Conservation (phyloP, 2,797 vertebrate genomes). For the Morus bassanus region DNA sequence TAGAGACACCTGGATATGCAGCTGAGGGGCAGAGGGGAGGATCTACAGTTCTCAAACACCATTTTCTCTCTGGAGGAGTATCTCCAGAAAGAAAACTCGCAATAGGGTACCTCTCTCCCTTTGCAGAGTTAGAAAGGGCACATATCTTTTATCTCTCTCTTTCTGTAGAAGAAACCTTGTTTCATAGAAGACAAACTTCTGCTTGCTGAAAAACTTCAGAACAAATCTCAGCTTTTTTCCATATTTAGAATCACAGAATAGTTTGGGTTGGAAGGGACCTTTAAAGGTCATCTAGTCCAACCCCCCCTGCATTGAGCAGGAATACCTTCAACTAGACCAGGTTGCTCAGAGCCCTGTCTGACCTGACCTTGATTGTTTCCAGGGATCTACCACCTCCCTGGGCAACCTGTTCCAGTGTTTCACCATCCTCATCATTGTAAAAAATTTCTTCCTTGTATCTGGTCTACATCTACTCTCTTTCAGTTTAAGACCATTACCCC, state of each 20-base stretch:
- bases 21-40: not conserved
- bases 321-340: too few relatives aligned
- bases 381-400: too few relatives aligned
- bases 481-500: too few relatives aligned
- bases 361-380: too few relatives aligned
- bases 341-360: too few relatives aligned
- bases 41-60: not conserved
- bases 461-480: too few relatives aligned
- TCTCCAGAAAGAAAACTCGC: not conserved
- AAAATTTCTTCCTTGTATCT: too few relatives aligned
- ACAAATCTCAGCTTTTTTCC: not conserved
- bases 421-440: too few relatives aligned
- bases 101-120: not conserved
- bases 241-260: not conserved
- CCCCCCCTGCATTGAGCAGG: too few relatives aligned
- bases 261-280: not conserved
- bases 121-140: not conserved
- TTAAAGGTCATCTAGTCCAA: too few relatives aligned
- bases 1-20: not conserved
- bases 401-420: too few relatives aligned
- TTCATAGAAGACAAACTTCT: not conserved
- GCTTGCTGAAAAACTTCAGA: not conserved
- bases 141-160: not conserved
- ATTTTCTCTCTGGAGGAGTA: fast-evolving
- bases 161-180: not conserved